phyloP scores from a whole-genome alignment of 2,888 invertebrate genomes.

The Chaetogeoica ovagalla region DNA sequence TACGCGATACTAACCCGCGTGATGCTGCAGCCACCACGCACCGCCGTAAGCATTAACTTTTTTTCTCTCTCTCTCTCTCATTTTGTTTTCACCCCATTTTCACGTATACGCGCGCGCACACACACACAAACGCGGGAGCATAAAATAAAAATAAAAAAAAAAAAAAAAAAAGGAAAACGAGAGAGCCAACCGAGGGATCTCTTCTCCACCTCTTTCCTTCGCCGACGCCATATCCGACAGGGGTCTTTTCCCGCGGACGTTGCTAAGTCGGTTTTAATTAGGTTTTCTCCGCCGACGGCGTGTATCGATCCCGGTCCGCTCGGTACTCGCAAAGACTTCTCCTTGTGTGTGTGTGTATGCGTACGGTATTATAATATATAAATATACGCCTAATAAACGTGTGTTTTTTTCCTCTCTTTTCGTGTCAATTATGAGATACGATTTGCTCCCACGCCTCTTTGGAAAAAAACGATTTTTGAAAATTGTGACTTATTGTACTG shows the following conservation, averaged over 20 bases:
- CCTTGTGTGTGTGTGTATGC: conserved; percentile 26
- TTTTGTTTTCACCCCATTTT: conserved; percentile 53
- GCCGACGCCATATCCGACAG: conserved; percentile 25
- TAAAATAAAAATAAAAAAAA: background rate
- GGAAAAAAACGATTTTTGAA: too few relatives aligned
- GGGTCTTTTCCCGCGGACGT: conserved; percentile 49
- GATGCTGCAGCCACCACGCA: too few relatives aligned
- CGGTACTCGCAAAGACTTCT: conserved; percentile 6
- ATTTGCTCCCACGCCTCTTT: too few relatives aligned
- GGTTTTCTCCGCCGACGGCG: conserved; percentile 46
- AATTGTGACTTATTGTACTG: too few relatives aligned
- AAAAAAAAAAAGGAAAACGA: background rate
- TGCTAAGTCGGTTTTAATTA: conserved; percentile 53
- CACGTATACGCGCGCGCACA: conserved; percentile 9
- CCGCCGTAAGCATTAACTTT: conserved; percentile 39
- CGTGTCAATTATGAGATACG: too few relatives aligned
- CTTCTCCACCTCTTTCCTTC: conserved; percentile 45
- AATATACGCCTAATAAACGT: too few relatives aligned
- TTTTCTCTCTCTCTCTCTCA: conserved; percentile 11
- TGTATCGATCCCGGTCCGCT: conserved; percentile 27
- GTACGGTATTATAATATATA: too few relatives aligned
- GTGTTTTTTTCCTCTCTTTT: too few relatives aligned
- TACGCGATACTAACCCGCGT: background rate
- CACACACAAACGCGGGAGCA: too few relatives aligned
- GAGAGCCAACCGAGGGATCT: conserved; percentile 49